Percentiles rank a stretch among this genome's conserved stretches.
These are phyloP conservation scores for Dromas ardeola DNA, from an alignment of 2,113 vertebrate genomes.

Conservation along the genomic window DNA sequence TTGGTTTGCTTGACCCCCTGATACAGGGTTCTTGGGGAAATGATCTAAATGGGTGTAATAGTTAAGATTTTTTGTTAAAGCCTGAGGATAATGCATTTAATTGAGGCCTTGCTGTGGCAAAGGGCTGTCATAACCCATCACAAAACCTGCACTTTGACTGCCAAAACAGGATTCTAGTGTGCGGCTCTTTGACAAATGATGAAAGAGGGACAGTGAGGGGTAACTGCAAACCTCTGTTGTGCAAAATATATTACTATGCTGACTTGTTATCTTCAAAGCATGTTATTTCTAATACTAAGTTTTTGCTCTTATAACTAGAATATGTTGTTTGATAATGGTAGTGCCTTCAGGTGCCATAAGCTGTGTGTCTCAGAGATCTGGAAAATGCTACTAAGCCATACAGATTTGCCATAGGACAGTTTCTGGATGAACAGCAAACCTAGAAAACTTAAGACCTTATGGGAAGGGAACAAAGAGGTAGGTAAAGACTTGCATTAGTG, in stretches of 20 bases:
- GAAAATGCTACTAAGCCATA: rapidly evolving
- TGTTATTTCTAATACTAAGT: neutral
- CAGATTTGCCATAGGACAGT: neutral
- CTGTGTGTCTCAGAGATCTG: neutral
- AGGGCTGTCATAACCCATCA: neutral
- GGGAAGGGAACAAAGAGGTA: neutral
- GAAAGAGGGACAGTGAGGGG: neutral
- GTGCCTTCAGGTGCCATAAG: neutral
- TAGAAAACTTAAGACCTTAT: neutral
- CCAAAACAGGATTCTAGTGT: neutral
- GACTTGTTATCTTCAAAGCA: neutral
- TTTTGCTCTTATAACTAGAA: neutral
- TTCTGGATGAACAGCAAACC: neutral
- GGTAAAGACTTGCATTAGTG: neutral
- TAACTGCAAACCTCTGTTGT: neutral
- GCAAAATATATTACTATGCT: neutral
- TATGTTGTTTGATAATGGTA: rapidly evolving
- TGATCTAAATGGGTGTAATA: neutral
- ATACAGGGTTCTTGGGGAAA: rapidly evolving
- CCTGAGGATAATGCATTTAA: neutral
- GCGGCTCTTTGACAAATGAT: neutral
- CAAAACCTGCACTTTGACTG: neutral
- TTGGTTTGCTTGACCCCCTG: neutral
- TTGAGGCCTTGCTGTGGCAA: neutral
- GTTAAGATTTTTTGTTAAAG: neutral